Evolutionary conservation across 2,888 invertebrate genomes (phyloP), one percentile per base, ranked within the genome.

Genomic region (Dasysyrphus tricinctus): DNA sequence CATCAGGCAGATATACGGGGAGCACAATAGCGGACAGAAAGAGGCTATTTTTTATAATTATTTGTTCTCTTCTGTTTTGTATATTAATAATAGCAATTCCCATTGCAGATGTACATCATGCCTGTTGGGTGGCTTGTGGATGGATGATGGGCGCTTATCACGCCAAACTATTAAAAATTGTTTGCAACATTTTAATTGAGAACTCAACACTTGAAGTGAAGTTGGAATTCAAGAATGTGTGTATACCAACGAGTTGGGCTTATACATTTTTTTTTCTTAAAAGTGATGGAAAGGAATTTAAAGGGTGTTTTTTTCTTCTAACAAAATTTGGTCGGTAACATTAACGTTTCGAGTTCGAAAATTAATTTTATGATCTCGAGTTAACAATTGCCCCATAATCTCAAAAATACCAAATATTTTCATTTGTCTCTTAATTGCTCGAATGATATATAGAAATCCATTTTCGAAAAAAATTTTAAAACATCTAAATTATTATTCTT

Each of bases 91-190:
- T 34, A 69, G 63, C 69, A 70, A 81, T 78, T 86, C 79, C 37
- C 78, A 82, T 56, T 79, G 78, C 79, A 75, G 78, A 78, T 79
- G 74, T 82, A 72, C 76, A 69, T 24, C 67, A 59, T 34, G 65
- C 74, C 75, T 65, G 59, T 49, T 76, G 72, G 80, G 63, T 61
- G 70, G 69, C 69, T 69, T 69, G 69, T 70, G 51, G 81, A 77
- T 67, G 74, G 74, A 86, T 86, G 82, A 86, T 86, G 86, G 72
- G 74, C 32, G 72, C 86, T 75, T 75, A 86, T 75, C 86, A 86
- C 86, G 86, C 82, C 72, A 86, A 79, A 79, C 82, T 79, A 86
- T 86, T 82, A 79, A 78, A 51, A 24, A 54, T 67, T 59, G 32
- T 79, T 75, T 84, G 79, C 78, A 81, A 74, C 72, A 75, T 70